Conservation (phyloP, 2,888 invertebrate species). For the Netelia fuscicornis region DNA sequence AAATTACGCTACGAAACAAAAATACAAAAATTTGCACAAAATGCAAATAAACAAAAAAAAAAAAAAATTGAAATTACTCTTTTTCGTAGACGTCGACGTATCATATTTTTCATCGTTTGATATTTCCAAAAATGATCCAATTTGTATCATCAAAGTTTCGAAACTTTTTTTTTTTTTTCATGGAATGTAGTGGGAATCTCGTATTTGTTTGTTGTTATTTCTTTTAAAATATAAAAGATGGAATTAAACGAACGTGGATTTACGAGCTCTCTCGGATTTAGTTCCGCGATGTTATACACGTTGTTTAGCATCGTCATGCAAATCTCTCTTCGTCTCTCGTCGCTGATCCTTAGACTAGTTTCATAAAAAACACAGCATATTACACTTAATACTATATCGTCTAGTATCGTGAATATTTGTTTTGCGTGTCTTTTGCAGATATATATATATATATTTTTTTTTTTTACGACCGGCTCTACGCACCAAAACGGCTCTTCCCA, state of each 20-base stretch:
- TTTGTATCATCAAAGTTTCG: no score
- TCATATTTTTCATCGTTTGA: no score
- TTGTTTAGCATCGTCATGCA: constrained; percentile 8
- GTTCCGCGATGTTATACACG: neutral
- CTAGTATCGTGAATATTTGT: constrained; percentile 57
- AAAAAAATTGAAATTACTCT: no score
- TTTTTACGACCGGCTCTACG: constrained; percentile 31
- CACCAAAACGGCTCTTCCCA: neutral
- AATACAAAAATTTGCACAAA: no score
- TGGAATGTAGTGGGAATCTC: constrained; percentile 10
- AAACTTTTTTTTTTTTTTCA: neutral
- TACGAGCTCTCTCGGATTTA: constrained; percentile 16
- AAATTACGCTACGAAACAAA: no score
- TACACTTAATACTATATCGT: constrained; percentile 60
- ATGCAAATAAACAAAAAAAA: no score
- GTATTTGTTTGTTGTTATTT: constrained; percentile 11
- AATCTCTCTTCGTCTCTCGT: constrained; percentile 8
- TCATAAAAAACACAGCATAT: constrained; percentile 75
- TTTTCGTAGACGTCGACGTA: no score
- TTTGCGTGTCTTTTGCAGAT: constrained; percentile 46
- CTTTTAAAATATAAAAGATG: neutral
- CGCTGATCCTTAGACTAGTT: constrained; percentile 76
- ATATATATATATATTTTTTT: neutral
- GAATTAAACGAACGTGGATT: neutral
- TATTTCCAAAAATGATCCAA: no score